phyloP scores from a whole-genome alignment of 2,888 invertebrate genomes.

The Melanchra persicariae region DNA sequence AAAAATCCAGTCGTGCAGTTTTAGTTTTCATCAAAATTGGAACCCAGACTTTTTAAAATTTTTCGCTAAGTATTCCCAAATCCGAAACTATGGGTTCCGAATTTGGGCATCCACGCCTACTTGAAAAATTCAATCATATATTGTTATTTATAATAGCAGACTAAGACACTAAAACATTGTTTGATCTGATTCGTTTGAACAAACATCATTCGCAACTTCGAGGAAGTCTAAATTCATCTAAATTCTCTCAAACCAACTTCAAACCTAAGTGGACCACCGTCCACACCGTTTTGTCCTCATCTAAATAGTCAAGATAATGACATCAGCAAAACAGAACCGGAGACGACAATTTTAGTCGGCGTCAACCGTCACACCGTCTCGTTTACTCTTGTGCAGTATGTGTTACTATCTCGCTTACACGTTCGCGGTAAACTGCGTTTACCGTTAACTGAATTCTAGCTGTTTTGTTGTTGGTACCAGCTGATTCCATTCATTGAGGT shows the following conservation, averaged over 20 bases:
- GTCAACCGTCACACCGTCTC: not conserved
- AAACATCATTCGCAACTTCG: too few species aligned
- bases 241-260: conserved; percentile 4
- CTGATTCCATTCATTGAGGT: conserved; percentile 48
- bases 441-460: conserved; percentile 58
- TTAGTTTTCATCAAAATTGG: too few species aligned
- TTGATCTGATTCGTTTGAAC: too few species aligned
- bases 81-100: too few species aligned
- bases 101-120: too few species aligned
- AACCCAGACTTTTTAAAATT: too few species aligned
- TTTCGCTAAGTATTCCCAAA: too few species aligned
- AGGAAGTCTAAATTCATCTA: not conserved
- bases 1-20: too few species aligned
- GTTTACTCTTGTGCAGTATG: conserved; percentile 2
- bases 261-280: not conserved
- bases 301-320: conserved; percentile 42
- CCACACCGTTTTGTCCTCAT: conserved; percentile 18
- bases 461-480: conserved; percentile 44
- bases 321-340: conserved; percentile 50
- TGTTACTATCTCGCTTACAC: conserved; percentile 14
- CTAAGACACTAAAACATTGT: too few species aligned
- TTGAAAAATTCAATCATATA: too few species aligned
- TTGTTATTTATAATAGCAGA: too few species aligned
- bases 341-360: conserved; percentile 45
- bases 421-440: conserved; percentile 43